A percentile compares a stretch with the other conserved stretches of the same genome.
Conservation (phyloP, 2,797 vertebrate species). For the Acipenser ruthenus region DNA sequence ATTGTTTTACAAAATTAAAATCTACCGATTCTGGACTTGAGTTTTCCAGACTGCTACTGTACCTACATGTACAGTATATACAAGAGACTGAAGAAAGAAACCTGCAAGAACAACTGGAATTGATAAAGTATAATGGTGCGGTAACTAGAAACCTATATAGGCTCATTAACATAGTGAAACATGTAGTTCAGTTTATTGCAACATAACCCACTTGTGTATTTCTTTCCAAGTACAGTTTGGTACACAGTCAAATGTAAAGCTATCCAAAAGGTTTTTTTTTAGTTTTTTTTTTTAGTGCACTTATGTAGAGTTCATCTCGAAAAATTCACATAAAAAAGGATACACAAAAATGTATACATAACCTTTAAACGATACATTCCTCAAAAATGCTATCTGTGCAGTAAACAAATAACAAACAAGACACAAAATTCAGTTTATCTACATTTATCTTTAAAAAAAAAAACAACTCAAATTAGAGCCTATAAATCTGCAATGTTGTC, state of each 20-base stretch:
- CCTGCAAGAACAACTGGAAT: neutral
- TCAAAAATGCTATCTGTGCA: conserved; percentile 44
- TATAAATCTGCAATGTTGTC: conserved; percentile 37
- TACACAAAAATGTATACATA: conserved; percentile 35
- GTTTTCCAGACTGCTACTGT: neutral
- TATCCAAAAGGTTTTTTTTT: conserved; percentile 14
- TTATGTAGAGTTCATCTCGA: conserved; percentile 7
- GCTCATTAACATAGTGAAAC: conserved; percentile 11
- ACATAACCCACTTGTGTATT: conserved; percentile 10
- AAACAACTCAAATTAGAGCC: conserved; percentile 39
- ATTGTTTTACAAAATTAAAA: conserved; percentile 1
- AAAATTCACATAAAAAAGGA: conserved; percentile 16
- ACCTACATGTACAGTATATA: neutral
- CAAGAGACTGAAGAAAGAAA: neutral
- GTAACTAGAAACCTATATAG: conserved; percentile 8
- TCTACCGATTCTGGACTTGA: neutral
- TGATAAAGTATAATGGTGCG: neutral
- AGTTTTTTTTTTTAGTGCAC: conserved; percentile 11
- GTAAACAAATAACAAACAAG: conserved; percentile 24
- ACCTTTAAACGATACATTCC: conserved; percentile 47
- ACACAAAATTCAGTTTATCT: conserved; percentile 39
- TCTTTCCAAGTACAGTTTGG: neutral
- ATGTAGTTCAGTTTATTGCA: conserved; percentile 13
- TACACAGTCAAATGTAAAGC: conserved; percentile 15
- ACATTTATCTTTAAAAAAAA: conserved; percentile 45